Base-by-base conservation (phyloP, 1,140 invertebrate genomes). In the Drosophila ambigua region DNA sequence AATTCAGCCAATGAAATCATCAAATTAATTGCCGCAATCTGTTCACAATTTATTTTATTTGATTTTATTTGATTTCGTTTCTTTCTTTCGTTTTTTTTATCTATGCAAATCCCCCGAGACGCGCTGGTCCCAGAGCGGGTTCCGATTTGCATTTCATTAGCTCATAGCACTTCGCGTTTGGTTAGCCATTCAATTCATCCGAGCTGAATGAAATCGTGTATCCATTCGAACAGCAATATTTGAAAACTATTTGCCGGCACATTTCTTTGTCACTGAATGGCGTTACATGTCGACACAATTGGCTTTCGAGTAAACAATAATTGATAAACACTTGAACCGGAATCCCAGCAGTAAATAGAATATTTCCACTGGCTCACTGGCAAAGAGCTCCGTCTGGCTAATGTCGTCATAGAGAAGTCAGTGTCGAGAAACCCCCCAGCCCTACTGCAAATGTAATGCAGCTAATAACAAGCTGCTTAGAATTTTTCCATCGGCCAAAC, bases 121-220 rank as follows among this genome's bases (percentile, higher is more conserved):
- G 24, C n/a, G 11, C 44, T 11, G 31, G 31, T 11, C 35, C 35
- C 35, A 39, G 48, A 41, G 51, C 23, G 13, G 48, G 65, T 31
- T 43, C 50, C 44, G 43, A 82, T 82, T 82, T 59, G 77, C 67
- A 82, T 64, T 69, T 81, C 64, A 69, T 69, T 69, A 77, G 65
- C 39, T 77, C 62, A 46, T 57, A 65, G 13, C 72, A 66, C 44
- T 73, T 72, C 35, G 69, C 53, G 46, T 76, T 69, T 24, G 52
- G 61, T 60, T 50, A 87, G 39, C 53, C 28, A 61, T 59, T 60
- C 49, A 72, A 59, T 79, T 52, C 51, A 75, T 79, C 31, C 59
- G 51, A 44, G 45, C 46, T 76, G 74, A 84, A 84, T 85, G 80
- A 77, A 85, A 85, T 85, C 81, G 81, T 85, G 80, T 62, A 51